Conservation (phyloP, 2,888 invertebrate species). For the Dicyrtomina minuta region DNA sequence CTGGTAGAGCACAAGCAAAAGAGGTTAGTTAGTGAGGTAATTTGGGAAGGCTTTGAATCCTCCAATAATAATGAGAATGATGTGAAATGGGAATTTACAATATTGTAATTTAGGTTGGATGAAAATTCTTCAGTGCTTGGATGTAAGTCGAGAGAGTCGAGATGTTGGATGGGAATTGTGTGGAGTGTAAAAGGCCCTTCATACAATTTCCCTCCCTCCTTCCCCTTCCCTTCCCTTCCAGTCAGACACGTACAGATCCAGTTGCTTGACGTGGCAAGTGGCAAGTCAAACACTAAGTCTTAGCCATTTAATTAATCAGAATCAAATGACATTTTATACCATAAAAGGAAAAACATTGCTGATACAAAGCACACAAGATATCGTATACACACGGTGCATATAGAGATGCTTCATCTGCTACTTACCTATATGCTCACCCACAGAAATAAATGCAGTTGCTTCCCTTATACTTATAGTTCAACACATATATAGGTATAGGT, state of each 20-base stretch:
- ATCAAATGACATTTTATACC: background rate
- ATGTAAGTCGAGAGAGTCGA: background rate
- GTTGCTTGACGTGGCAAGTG: background rate
- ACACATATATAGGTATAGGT: too few species aligned
- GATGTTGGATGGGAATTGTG: background rate
- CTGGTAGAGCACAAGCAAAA: background rate
- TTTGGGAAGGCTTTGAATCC: conserved; percentile 15
- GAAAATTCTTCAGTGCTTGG: conserved; percentile 3
- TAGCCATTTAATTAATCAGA: conserved; percentile 16
- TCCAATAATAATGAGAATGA: conserved; percentile 21
- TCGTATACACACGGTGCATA: too few species aligned
- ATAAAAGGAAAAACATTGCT: background rate
- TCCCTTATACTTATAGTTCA: too few species aligned
- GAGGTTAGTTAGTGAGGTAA: conserved; percentile 22
- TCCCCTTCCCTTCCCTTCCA: background rate
- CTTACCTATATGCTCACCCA: too few species aligned
- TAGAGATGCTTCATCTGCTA: too few species aligned
- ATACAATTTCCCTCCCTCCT: background rate
- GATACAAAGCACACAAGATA: too few species aligned
- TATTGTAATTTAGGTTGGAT: conserved; percentile 19
- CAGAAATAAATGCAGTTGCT: too few species aligned
- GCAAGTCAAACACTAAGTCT: conserved; percentile 11
- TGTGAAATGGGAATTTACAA: conserved; percentile 25
- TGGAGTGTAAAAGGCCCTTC: conserved; percentile 11
- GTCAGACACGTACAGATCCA: background rate